Evolutionary conservation across 1,140 invertebrate species (phyloP).

Genomic region (Lordiphosa stackelbergi): DNA sequence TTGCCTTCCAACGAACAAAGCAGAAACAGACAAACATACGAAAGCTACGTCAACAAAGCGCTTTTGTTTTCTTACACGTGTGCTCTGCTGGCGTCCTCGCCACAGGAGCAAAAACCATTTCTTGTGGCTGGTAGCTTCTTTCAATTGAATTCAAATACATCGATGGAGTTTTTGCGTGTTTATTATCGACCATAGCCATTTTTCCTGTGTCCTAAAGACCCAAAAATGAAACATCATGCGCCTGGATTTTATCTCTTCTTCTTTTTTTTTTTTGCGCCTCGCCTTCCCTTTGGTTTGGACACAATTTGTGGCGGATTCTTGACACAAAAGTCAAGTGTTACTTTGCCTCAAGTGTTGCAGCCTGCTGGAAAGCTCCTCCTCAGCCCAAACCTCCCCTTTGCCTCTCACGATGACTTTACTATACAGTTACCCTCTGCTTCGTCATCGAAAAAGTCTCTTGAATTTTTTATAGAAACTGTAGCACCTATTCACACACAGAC

Average conservation of each 20-base stretch:
- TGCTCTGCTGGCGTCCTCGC: too few relatives aligned
- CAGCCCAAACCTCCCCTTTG: conserved; percentile 5
- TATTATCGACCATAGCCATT: not conserved
- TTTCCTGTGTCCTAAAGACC: conserved; percentile 3
- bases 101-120: too few relatives aligned
- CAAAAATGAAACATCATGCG: conserved; percentile 23
- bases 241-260: conserved; percentile 21
- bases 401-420: conserved; percentile 1
- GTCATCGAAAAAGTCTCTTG: conserved; percentile 37
- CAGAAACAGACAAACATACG: too few relatives aligned
- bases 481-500: conserved; percentile 8
- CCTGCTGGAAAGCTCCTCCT: conserved; percentile 33
- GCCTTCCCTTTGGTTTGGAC: conserved; percentile 10
- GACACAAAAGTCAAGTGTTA: conserved; percentile 74
- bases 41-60: too few relatives aligned
- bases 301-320: conserved; percentile 44
- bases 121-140: too few relatives aligned
- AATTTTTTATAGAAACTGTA: conserved; percentile 24
- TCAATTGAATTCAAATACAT: too few relatives aligned
- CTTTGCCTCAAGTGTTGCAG: conserved; percentile 60
- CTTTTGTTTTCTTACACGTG: too few relatives aligned
- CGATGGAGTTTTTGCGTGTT: too few relatives aligned
- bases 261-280: conserved; percentile 4
- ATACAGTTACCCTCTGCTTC: conserved; percentile 38
- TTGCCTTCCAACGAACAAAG: too few relatives aligned